Percentiles rank a stretch among this genome's conserved stretches.
phyloP scores from a whole-genome alignment of 2,888 invertebrate species.

The Aporophyla nigra region DNA sequence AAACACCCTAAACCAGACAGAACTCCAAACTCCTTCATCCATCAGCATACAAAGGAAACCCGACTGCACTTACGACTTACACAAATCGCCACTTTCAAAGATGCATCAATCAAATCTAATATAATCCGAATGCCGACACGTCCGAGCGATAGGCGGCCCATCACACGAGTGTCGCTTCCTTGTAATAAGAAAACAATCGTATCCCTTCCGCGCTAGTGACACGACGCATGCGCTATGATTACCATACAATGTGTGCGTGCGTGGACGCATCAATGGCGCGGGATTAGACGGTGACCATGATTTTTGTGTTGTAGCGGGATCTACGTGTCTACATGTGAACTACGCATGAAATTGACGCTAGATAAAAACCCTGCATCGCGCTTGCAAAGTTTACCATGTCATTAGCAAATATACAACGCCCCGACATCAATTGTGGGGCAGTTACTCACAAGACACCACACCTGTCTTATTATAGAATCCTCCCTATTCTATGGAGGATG shows the following conservation, averaged over 20 bases:
- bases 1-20: not conserved
- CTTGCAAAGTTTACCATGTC: no score
- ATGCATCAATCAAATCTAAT: constrained; percentile 53
- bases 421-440: no score
- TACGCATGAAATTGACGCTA: no score
- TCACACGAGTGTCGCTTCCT: constrained; percentile 65
- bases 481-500: no score
- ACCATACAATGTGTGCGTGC: constrained; percentile 89
- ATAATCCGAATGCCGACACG: constrained; percentile 53
- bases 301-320: not conserved
- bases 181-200: constrained; percentile 73
- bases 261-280: constrained; percentile 78
- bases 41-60: constrained; percentile 15
- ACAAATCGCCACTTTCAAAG: constrained; percentile 44
- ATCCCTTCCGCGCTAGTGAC: constrained; percentile 70
- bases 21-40: not conserved
- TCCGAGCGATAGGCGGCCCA: constrained; percentile 51
- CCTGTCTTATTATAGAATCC: no score
- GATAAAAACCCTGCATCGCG: no score
- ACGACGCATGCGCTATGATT: constrained; percentile 78
- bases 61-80: constrained; percentile 20
- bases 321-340: no score
- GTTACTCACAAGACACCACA: no score
- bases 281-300: constrained; percentile 61
- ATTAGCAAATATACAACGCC: no score